A percentile compares a stretch with the other conserved stretches of the same genome.
Conservation (phyloP, 2,888 invertebrate species). For the Plebejus anna region DNA sequence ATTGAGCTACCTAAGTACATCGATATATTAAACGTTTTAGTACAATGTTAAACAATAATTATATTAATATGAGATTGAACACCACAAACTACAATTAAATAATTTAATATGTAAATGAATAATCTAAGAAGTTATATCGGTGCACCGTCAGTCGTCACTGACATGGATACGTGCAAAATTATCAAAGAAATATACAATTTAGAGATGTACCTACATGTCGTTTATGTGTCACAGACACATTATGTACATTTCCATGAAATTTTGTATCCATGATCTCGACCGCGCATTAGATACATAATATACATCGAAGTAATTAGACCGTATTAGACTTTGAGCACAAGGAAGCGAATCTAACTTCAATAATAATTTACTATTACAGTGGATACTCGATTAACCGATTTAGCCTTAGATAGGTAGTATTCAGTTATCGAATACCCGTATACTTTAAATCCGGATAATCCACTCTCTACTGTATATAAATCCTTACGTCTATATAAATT, state of each 20-base stretch:
- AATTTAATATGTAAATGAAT: slow-evolving; percentile 40
- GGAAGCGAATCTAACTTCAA: slow-evolving; percentile 61
- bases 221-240: not conserved
- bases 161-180: not conserved
- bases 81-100: slow-evolving; percentile 50
- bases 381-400: not conserved
- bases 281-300: not conserved
- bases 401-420: not conserved
- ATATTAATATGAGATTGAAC: slow-evolving; percentile 65
- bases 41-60: slow-evolving; percentile 39
- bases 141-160: slow-evolving; percentile 38
- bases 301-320: slow-evolving; percentile 54
- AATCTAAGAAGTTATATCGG: slow-evolving; percentile 16
- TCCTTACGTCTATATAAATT: slow-evolving; percentile 44
- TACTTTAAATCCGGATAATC: not conserved
- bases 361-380: slow-evolving; percentile 45
- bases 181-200: not conserved
- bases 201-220: not conserved
- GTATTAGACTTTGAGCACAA: slow-evolving; percentile 72
- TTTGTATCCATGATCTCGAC: not conserved
- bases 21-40: slow-evolving; percentile 20
- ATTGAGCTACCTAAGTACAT: slow-evolving; percentile 55
- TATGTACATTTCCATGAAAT: not conserved
- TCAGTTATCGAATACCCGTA: not conserved
- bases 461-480: slow-evolving; percentile 33